Evolutionary conservation across 1,140 invertebrate genomes (phyloP).

Genomic region (Chironomus striatipennis): DNA sequence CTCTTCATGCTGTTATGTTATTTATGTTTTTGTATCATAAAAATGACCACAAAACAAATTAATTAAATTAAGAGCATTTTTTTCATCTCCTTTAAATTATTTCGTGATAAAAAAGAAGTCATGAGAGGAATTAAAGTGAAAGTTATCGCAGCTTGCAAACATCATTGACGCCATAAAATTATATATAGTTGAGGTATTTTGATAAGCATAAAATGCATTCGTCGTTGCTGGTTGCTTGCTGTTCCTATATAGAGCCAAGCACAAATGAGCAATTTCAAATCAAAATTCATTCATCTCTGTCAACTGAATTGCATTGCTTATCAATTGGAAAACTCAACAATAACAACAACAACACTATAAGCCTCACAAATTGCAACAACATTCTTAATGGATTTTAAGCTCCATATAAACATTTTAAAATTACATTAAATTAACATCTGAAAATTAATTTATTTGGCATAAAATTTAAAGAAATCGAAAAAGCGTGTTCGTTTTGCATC

Average conservation of each 20-base stretch:
- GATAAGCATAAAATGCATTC: no score
- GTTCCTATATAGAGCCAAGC: background rate
- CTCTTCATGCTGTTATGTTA: background rate
- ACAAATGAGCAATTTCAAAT: background rate
- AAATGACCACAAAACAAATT: slow-evolving; percentile 22
- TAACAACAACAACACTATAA: background rate
- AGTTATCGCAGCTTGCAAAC: background rate
- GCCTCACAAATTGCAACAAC: slow-evolving; percentile 14
- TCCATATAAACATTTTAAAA: slow-evolving; percentile 24
- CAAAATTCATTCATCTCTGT: slow-evolving; percentile 22
- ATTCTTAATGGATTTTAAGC: slow-evolving; percentile 12
- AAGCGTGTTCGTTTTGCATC: background rate
- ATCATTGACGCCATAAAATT: background rate
- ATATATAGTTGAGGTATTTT: no score
- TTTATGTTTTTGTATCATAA: slow-evolving; percentile 18
- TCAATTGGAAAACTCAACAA: background rate
- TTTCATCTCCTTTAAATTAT: background rate
- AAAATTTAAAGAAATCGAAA: slow-evolving; percentile 7
- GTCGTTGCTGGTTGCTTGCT: no score
- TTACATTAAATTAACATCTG: slow-evolving; percentile 19
- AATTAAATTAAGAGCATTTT: slow-evolving; percentile 20
- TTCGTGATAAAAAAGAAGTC: background rate
- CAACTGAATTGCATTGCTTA: slow-evolving; percentile 20
- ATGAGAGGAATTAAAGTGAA: background rate
- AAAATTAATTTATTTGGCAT: slow-evolving; percentile 21